Evolutionary conservation across 2,113 vertebrate species (phyloP), one percentile per base, ranked within the genome.

Genomic region (Mustela lutreola): DNA sequence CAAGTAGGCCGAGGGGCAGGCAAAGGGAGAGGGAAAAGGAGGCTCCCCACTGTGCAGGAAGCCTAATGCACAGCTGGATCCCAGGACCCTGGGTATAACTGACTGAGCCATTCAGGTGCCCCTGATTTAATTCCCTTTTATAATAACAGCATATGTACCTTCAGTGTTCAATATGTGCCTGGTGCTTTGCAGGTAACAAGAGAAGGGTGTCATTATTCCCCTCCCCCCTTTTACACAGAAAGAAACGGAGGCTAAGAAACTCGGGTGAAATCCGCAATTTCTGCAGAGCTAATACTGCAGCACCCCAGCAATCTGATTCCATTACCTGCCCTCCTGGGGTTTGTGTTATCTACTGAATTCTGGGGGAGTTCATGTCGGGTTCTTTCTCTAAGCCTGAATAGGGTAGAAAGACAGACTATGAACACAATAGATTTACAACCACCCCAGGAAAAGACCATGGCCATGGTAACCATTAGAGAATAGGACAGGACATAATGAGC

Each of bases 151-250:
- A 22, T 7, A 33, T 9, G 7, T 11, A 24, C 24, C 56, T 50
- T 50, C 45, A 39, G 7, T 1, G 1, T 21, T 5, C 21, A 11
- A n/a, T 7, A 24, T 12, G 2, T 53, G 21, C 11, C 11, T 18
- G 7, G 39, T 4, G 7, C 24, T 33, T 75, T 33, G 31, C 28
- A 0, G 33, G 14, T 16, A 76, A 45, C 7, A 79, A 19, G 14
- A 93, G 28, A 62, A 76, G 28, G 2, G 11, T 33, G 19, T 0
- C 14, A 14, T 67, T 60, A 33, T 21, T 24, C 5, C 22, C 10
- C 39, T 10, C 10, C 36, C 1, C 7, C 60, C 3, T 36, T 79
- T 75, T 94, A 73, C 26, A 84, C 15, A 88, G 42, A 22, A 63
- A 87, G 36, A 53, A 73, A 73, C 18, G 11, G 53, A 67, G 10